phyloP scores from a whole-genome alignment of 1,140 invertebrate species.

The Neodiprion fabricii region DNA sequence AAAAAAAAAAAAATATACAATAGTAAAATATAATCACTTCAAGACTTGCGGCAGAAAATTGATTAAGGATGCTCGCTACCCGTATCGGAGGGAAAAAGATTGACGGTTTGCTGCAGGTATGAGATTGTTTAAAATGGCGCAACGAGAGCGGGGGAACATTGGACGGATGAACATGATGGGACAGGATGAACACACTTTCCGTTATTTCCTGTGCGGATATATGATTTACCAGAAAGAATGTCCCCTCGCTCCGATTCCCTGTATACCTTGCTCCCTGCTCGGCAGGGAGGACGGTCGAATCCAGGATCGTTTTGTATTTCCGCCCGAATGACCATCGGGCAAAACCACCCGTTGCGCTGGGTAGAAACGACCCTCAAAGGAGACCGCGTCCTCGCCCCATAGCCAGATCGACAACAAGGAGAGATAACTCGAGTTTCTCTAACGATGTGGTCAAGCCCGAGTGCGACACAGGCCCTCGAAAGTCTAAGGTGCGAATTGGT shows the following conservation, averaged over 20 bases:
- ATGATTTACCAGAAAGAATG: constrained; percentile 7
- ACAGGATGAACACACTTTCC: constrained; percentile 8
- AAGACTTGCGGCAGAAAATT: not conserved
- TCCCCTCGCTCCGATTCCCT: constrained; percentile 11
- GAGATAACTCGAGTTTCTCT: not conserved
- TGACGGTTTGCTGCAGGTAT: no score
- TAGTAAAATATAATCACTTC: not conserved
- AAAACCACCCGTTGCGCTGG: constrained; percentile 22
- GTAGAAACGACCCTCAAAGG: constrained; percentile 48
- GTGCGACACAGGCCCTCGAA: not conserved
- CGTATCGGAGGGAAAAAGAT: not conserved
- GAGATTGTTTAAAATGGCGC: no score
- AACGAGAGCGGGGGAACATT: not conserved
- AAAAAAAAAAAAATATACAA: not conserved
- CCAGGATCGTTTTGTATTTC: constrained; percentile 53
- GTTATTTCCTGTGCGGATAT: not conserved
- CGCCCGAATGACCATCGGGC: constrained; percentile 48
- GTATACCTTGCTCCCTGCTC: constrained; percentile 27
- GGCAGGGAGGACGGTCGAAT: not conserved
- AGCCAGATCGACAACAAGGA: not conserved
- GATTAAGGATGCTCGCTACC: not conserved
- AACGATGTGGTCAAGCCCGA: not conserved
- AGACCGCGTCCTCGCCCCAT: constrained; percentile 47
- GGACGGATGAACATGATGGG: not conserved
- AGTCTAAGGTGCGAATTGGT: not conserved